Base-by-base conservation (phyloP, 2,888 invertebrate species). In the Synergus gifuensis region DNA sequence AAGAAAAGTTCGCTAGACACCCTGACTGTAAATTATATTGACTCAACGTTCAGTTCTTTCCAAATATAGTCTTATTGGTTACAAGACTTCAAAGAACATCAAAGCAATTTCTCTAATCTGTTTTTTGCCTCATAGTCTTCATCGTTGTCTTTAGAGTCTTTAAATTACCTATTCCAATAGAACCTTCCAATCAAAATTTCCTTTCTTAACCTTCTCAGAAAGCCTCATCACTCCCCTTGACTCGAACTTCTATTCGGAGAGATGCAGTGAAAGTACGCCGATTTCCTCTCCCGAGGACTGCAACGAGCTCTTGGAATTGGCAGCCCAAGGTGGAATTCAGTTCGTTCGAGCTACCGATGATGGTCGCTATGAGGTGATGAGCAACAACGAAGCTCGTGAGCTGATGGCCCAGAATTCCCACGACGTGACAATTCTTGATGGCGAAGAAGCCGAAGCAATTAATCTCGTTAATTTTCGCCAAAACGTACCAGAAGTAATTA, bases 321-420 rank as follows among this genome's bases (percentile, higher is more conserved):
- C 92, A 18, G 91, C 90, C 44, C 91, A 91, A 82, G 92, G 92
- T 66, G 92, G 91, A 69, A 92, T 92, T 81, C 92, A 93, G 84
- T 92, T 92, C 83, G 92, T 93, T 46, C 89, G 92, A 4, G 91
- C 92, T 14, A 91, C 92, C 14, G 92, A 91, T 69, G 92, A 92
- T 83, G 93, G 92, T 78, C 90, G 90, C 83, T 93, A 92, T 85
- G 92, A 92, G 83, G 91, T 92, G 69, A 90, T 91, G 87, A 91
- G 91, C n/a, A 91, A 90, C 83, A 91, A 87, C 83, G 92, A 93
- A 76, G 92, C 92, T 7, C 89, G 92, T 4, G 90, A 92, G 79
- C 83, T 92, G 79, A 92, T 92, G 91, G 90, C 90, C 0, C 92
- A 92, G 85, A 92, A 91, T 83, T 90, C 91, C 4, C 91, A 91